Base-by-base conservation (phyloP, 2,797 vertebrate species). In the Rhinatrema bivittatum region DNA sequence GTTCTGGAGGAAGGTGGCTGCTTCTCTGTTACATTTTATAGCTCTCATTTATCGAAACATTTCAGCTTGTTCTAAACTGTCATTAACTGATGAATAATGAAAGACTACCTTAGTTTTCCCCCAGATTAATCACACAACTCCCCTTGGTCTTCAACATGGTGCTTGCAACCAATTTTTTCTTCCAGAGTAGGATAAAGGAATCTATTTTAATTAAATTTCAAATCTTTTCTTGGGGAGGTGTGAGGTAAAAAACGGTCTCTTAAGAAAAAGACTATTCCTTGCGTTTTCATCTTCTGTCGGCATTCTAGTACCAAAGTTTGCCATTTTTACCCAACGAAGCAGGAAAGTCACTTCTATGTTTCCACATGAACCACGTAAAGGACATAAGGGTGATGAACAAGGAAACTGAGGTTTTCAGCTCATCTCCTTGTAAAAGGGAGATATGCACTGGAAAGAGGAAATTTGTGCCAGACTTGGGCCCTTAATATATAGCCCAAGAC, bases 41-140 rank as follows among this genome's bases (percentile, higher is more conserved):
- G 57, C 28, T 51, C 51, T 43, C 59, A 56, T 76, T 62, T 70
- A 78, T 75, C 46, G 38, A 78, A 73, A 76, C 46, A 39, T 5
- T 65, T 46, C 71, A 72, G 65, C 65, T 72, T 76, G 64, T 50
- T 74, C 59, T 44, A 56, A 55, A 62, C 60, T 69, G 68, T 65
- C 70, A 70, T 64, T 53, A 60, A 50, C 28, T 29, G 40, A 77
- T 72, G 56, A 67, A 64, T 72, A 77, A 81, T 66, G 55, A 60
- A 68, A 57, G 45, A 45, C 39, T 68, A 62, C 53, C 63, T 62
- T 62, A 65, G 55, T 71, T 83, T 65, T 65, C 64, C 62, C 67
- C 57, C 66, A 65, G 44, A 76, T 70, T 74, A 68, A 74, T 78
- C 68, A 73, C 35, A 45, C 48, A 36, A 38, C 8, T 50, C 44